Base-by-base conservation (phyloP, 2,797 vertebrate genomes). In the Bufotes viridis region DNA sequence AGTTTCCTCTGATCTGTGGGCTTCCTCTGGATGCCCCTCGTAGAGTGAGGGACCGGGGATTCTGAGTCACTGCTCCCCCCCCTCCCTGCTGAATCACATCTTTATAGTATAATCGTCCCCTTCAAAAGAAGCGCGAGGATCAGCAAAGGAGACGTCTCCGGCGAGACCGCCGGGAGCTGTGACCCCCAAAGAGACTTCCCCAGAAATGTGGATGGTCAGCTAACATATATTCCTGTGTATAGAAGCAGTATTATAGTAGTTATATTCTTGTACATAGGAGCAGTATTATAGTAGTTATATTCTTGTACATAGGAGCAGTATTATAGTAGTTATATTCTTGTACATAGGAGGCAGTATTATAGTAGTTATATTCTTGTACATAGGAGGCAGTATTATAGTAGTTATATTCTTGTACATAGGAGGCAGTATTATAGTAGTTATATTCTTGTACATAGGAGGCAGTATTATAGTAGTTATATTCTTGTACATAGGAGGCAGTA, bases 221-320 rank as follows among this genome's bases (percentile, higher is more conserved):
- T 5, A 42, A 42, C 34, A 34, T 65, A n/a, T 67, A 67, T 26
- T 67, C n/a, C 1, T 67, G 61, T 63, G n/a, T 20, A 63, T 63
- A 63, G 61, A 17, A 22, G 61, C 20, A 63, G 61, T 63, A 63
- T 63, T 63, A 63, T 63, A 63, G 61, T 63, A 63, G 61, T 63
- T 63, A 63, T 63, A 63, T 63, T 63, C 61, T 22, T 63, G 61
- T 63, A 63, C 20, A 63, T 63, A 63, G 61, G 61, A 24, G 63
- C 9, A 67, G 63, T 67, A 67, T 67, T 67, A 67, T 67, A 67
- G 63, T 67, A 67, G 63, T 63, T 67, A 67, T 67, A 67, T 67
- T 67, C 63, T 24, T 67, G 63, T 67, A 24, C 11, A 67, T 67
- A 67, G 63, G 22, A 9, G 63, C n/a, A 67, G 63, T 67, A 67